Evolutionary conservation across 2,797 vertebrate species (phyloP).

Genomic region (Leuciscus waleckii): DNA sequence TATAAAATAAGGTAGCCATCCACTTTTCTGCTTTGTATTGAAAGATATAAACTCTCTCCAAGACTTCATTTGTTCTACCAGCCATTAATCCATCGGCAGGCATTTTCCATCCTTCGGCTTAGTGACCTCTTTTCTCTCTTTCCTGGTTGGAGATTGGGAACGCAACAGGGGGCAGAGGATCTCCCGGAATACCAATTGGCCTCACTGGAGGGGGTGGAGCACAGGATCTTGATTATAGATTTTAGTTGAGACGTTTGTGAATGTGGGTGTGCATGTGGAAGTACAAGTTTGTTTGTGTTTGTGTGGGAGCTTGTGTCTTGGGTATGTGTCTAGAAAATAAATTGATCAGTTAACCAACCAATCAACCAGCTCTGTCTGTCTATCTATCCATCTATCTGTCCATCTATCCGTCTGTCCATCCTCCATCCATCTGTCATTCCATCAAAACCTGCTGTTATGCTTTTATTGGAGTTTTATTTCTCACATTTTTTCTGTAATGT

Average conservation of each 20-base stretch:
- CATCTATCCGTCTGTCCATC: too few species aligned
- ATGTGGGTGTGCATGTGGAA: slow-evolving; percentile 30
- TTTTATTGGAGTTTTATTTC: background rate
- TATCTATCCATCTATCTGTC: too few species aligned
- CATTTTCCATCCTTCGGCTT: slow-evolving; percentile 80
- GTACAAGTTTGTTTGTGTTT: slow-evolving; percentile 17
- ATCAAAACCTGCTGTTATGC: background rate
- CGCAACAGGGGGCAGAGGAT: slow-evolving; percentile 79
- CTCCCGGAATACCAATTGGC: slow-evolving; percentile 84
- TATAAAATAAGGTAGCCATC: slow-evolving; percentile 66
- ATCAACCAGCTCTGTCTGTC: too few species aligned
- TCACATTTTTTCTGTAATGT: background rate
- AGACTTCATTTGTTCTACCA: slow-evolving; percentile 83
- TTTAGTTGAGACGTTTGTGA: slow-evolving; percentile 75
- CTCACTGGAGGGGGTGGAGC: slow-evolving; percentile 76
- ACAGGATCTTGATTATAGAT: slow-evolving; percentile 84
- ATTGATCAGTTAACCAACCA: background rate
- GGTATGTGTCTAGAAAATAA: slow-evolving; percentile 32
- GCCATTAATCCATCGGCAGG: slow-evolving; percentile 81
- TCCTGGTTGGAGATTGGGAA: slow-evolving; percentile 82
- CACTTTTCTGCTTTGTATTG: slow-evolving; percentile 78
- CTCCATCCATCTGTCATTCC: background rate
- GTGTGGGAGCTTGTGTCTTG: slow-evolving; percentile 22
- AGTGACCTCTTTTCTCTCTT: slow-evolving; percentile 78
- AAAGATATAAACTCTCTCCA: slow-evolving; percentile 78